Conservation (phyloP, 2,888 invertebrate genomes). For the Calameuta pallipes region DNA sequence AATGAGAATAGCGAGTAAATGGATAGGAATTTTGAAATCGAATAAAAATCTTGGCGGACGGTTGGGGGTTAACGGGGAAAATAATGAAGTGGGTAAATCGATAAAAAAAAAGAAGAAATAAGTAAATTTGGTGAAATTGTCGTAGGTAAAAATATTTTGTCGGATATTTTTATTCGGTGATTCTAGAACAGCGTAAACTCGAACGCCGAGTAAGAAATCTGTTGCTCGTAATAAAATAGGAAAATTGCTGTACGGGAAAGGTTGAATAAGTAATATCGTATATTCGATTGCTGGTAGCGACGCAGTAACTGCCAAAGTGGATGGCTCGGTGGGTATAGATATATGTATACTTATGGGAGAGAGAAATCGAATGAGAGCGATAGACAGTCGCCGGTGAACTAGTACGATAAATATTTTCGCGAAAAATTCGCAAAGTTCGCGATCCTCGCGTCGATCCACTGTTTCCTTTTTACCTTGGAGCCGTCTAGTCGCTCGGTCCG, state of each 20-base stretch:
- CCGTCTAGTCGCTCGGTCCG: not conserved
- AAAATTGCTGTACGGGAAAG: not conserved
- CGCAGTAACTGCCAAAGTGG: not conserved
- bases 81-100: no score
- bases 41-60: not conserved
- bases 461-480: not conserved
- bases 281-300: not conserved
- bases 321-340: not conserved
- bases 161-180: no score
- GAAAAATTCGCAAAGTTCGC: not conserved
- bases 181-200: not conserved
- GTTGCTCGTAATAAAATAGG: not conserved
- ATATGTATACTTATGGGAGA: not conserved
- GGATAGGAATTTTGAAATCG: not conserved
- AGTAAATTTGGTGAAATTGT: no score
- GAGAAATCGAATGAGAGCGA: not conserved
- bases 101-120: no score
- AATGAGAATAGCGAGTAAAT: not conserved
- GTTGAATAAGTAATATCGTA: not conserved
- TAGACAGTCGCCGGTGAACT: not conserved
- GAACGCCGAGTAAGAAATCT: not conserved
- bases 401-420: conserved; percentile 27
- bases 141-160: no score
- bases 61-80: not conserved
- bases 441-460: not conserved